Conservation (phyloP, 35 echinoderm and acorn worm genomes). For the Ptychodera flava region DNA sequence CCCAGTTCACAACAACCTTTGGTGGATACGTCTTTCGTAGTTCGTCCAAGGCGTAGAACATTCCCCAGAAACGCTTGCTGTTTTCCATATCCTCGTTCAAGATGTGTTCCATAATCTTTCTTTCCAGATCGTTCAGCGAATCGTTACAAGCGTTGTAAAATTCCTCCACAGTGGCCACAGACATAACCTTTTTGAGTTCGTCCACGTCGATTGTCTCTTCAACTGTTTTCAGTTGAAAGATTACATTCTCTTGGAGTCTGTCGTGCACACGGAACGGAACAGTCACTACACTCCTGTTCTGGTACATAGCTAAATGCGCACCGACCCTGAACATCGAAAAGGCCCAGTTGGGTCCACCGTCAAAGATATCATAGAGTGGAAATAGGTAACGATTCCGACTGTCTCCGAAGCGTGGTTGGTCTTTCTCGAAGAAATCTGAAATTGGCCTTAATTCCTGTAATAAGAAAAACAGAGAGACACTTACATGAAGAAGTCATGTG, state of each 20-base stretch:
- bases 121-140: not conserved
- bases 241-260: not conserved
- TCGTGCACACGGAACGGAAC: not conserved
- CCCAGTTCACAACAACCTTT: not conserved
- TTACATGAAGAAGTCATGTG: not conserved
- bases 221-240: not conserved
- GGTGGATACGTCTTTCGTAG: not conserved
- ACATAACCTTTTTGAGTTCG: not conserved
- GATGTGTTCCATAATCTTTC: not conserved
- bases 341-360: not conserved
- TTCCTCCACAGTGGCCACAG: not conserved
- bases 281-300: not conserved
- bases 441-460: not conserved
- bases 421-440: not conserved
- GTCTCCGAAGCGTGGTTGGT: not conserved
- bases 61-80: not conserved
- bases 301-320: not conserved
- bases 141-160: not conserved
- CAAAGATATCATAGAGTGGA: not conserved
- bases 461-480: not conserved
- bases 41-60: not conserved
- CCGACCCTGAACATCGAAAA: not conserved
- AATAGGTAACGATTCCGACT: not conserved
- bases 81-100: not conserved
- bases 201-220: not conserved